Evolutionary conservation across 2,113 vertebrate genomes (phyloP).

Genomic region (Cichladusa arquata): DNA sequence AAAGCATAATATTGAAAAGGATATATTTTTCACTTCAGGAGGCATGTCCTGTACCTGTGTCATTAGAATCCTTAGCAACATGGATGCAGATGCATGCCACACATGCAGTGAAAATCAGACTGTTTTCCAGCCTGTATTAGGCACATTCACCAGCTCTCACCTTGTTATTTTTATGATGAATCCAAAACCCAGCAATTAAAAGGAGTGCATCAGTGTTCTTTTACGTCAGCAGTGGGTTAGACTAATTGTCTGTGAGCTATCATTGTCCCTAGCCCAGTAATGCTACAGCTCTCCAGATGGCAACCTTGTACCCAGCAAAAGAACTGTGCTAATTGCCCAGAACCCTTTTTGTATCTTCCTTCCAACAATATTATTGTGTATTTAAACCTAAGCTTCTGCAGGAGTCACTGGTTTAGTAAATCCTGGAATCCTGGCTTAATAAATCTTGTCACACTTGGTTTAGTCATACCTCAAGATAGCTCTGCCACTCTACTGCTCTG

Average conservation of each 20-base stretch:
- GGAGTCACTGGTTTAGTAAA: not conserved
- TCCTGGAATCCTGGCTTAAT: not conserved
- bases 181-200: not conserved
- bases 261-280: not conserved
- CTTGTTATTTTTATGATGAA: not conserved
- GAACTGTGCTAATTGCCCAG: not conserved
- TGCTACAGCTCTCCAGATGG: not conserved
- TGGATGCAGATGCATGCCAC: not conserved
- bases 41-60: not conserved
- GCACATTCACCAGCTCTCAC: not conserved
- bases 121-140: not conserved
- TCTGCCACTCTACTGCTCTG: not conserved
- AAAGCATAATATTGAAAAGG: not conserved
- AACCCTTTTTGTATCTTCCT: not conserved
- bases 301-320: not conserved
- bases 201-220: not conserved
- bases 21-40: not conserved
- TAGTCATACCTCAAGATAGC: not conserved
- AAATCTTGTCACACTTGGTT: not conserved
- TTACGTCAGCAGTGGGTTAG: not conserved
- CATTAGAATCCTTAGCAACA: not conserved
- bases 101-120: not conserved
- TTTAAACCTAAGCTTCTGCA: not conserved
- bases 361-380: not conserved
- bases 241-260: not conserved